These are phyloP conservation scores for Benitochromis conjunctus DNA, from an alignment of 2,113 vertebrate species.

Conservation along the genomic window DNA sequence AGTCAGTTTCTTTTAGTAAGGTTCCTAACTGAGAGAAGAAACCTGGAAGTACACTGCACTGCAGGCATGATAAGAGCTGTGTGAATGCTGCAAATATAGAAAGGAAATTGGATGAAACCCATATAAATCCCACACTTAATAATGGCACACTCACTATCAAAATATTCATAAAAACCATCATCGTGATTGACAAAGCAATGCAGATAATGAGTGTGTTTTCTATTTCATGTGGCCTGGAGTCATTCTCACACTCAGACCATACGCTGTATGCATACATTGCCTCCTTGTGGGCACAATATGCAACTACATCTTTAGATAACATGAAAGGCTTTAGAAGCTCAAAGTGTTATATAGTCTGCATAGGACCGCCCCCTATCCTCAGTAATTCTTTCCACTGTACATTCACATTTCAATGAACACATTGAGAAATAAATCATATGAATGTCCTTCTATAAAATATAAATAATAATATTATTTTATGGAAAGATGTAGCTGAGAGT, in stretches of 20 bases:
- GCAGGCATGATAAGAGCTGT: neutral
- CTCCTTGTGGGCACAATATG: neutral
- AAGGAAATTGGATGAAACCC: neutral
- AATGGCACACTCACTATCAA: neutral
- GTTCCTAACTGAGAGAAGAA: neutral
- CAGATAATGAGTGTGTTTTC: neutral
- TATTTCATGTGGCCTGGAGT: neutral
- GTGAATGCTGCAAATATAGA: neutral
- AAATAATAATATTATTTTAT: neutral
- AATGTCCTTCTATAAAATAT: neutral
- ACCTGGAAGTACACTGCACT: neutral
- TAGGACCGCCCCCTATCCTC: neutral
- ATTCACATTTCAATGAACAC: neutral
- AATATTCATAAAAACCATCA: neutral
- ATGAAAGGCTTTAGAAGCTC: neutral
- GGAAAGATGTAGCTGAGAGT: neutral
- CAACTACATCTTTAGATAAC: neutral
- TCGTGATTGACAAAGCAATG: neutral
- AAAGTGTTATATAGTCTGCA: neutral
- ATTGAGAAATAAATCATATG: neutral
- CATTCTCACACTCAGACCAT: neutral
- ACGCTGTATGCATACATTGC: neutral
- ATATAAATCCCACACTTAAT: neutral
- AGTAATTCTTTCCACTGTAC: neutral
- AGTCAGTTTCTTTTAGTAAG: neutral